phyloP scores from a whole-genome alignment of 2,888 invertebrate species.

The Saturnia pavonia region DNA sequence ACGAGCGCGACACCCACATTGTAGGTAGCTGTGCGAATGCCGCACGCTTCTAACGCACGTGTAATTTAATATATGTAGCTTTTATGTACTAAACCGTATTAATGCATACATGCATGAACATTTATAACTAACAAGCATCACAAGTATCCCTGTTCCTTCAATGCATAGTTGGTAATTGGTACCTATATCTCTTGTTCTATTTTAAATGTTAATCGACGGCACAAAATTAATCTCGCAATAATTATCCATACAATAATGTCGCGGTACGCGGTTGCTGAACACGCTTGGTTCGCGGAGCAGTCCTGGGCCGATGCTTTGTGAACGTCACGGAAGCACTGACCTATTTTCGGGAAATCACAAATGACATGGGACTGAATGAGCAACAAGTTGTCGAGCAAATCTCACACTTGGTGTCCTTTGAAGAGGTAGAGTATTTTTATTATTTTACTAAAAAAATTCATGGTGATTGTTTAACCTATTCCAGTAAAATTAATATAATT shows the following conservation, averaged over 20 bases:
- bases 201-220: background rate
- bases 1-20: conserved; percentile 66
- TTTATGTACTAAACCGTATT: conserved; percentile 16
- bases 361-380: conserved; percentile 36
- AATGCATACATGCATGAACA: conserved; percentile 36
- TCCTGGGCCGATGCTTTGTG: conserved; percentile 67
- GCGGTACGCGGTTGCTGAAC: conserved; percentile 36
- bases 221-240: conserved; percentile 20
- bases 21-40: conserved; percentile 58
- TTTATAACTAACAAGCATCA: conserved; percentile 16
- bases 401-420: conserved; percentile 51
- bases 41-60: conserved; percentile 28
- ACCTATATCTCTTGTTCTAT: background rate
- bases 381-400: conserved; percentile 52
- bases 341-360: conserved; percentile 34
- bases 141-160: background rate
- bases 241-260: conserved; percentile 35
- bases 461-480: background rate
- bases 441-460: background rate
- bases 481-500: background rate
- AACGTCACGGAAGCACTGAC: conserved; percentile 52
- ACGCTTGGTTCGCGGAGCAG: conserved; percentile 51
- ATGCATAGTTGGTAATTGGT: conserved; percentile 1
- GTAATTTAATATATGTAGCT: conserved; percentile 22
- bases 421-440: conserved; percentile 55